Base-by-base conservation (phyloP, 2,888 invertebrate genomes). In the Linyphia triangularis region DNA sequence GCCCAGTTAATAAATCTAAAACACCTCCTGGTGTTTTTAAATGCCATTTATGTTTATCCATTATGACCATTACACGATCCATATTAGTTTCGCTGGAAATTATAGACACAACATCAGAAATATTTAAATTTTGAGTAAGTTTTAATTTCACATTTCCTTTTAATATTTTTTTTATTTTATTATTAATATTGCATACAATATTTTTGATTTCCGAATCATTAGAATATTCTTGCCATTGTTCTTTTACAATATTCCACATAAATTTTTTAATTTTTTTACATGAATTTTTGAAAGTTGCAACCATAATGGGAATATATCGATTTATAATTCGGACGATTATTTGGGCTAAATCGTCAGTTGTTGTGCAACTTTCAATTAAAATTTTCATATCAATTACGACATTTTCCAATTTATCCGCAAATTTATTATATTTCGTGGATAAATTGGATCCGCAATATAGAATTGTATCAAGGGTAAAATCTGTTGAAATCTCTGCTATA, bases 161-260 rank as follows among this genome's bases (percentile, higher is more conserved):
- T n/a, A n/a, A n/a, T n/a, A n/a, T n/a, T n/a, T n/a, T n/a, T n/a
- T n/a, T n/a, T n/a, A n/a, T n/a, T n/a, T n/a, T n/a, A n/a, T n/a
- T n/a, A n/a, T n/a, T n/a, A n/a, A n/a, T n/a, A n/a, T n/a, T n/a
- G n/a, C n/a, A n/a, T n/a, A n/a, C n/a, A n/a, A n/a, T n/a, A n/a
- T n/a, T n/a, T n/a, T n/a, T n/a, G n/a, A n/a, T n/a, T n/a, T n/a
- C n/a, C n/a, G n/a, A n/a, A n/a, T n/a, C n/a, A n/a, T n/a, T n/a
- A n/a, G n/a, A n/a, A n/a, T n/a, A 19, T 33, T 75, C 75, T 59
- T 75, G 75, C 75, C 75, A 75, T 59, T 75, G 75, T 22, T 75
- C 75, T 61, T 59, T 57, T 7, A 75, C 10, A 30, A 75, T 75
- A 59, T 75, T 75, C 75, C 75, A 75, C n/a, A 57, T 30, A 13